Conservation (phyloP, 2,113 vertebrate genomes). For the Phainopepla nitens region DNA sequence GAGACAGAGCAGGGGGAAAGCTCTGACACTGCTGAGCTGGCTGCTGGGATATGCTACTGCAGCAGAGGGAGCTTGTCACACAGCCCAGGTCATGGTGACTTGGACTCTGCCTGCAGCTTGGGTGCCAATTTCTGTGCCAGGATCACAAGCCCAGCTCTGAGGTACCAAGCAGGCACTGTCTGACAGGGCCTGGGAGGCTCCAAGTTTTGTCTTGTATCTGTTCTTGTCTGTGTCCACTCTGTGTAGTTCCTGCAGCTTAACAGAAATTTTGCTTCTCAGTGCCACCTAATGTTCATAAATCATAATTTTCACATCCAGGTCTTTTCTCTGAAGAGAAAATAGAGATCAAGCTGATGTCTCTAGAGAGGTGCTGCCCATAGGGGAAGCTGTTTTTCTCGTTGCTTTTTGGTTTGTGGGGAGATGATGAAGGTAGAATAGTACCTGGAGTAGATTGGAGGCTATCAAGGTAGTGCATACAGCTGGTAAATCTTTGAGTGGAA, state of each 20-base stretch:
- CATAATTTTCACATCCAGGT: not conserved
- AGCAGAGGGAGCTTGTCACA: not conserved
- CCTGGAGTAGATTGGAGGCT: not conserved
- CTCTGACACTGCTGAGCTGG: not conserved
- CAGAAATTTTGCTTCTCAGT: not conserved
- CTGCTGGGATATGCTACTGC: not conserved
- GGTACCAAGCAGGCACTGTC: not conserved
- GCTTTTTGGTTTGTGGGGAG: not conserved
- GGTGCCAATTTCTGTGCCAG: not conserved
- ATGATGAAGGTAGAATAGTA: not conserved
- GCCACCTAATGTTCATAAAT: not conserved
- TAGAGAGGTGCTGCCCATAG: not conserved
- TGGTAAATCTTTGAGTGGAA: not conserved
- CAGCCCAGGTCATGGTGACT: not conserved
- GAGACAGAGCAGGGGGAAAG: accelerated
- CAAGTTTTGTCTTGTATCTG: not conserved
- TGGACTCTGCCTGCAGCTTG: not conserved
- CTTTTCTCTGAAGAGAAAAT: not conserved
- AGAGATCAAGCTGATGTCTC: not conserved
- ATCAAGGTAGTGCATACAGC: not conserved
- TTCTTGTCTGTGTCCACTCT: not conserved
- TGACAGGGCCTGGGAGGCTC: not conserved
- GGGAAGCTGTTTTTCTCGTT: not conserved
- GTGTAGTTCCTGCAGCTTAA: not conserved
- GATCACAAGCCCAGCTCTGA: not conserved